Evolutionary conservation across 2,797 vertebrate species (phyloP), one percentile per base, ranked within the genome.

Genomic region (Halcyon chelicuti): DNA sequence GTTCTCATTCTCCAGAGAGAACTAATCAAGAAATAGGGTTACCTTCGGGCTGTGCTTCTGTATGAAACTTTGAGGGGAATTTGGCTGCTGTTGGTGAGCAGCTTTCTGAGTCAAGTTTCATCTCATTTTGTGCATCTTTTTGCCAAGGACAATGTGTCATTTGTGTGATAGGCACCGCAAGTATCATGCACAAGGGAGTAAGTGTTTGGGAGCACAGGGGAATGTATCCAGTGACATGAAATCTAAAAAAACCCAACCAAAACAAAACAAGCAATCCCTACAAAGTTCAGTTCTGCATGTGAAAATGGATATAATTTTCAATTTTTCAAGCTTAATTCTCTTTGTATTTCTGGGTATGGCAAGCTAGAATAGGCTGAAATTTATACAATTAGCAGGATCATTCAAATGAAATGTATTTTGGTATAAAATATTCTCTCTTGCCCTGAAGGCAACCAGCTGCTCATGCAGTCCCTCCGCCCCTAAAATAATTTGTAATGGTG

Each of bases 71-170:
- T 29, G 37, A 86, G 44, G 54, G 81, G 40, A 37, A 11, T 54
- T 82, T 72, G 60, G 26, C 57, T 78, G 94, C 74, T 91, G 42
- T 26, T 85, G 85, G 35, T 87, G 82, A 86, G 68, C 78, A 88
- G 88, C 8, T 83, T 37, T 58, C 57, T 44, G 78, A 77, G 37
- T 20, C 49, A 68, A 35, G 31, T 13, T 84, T 80, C 57, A 19
- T 17, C 81, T 80, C 61, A 19, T 65, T 80, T 57, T 63, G 47
- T 1, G 1, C 47, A 44, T 62, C 42, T 84, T 86, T 82, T 68
- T 65, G 58, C 85, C 82, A 89, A 47, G 54, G 57, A 42, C 47
- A 49, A 39, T 39, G 29, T 81, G 77, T 83, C 54, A 65, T 46
- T 70, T 81, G 47, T 88, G 52, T 52, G 65, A 57, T 4, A 13